Evolutionary conservation across 2,888 invertebrate genomes (phyloP).

Genomic region (Dusona sp.): DNA sequence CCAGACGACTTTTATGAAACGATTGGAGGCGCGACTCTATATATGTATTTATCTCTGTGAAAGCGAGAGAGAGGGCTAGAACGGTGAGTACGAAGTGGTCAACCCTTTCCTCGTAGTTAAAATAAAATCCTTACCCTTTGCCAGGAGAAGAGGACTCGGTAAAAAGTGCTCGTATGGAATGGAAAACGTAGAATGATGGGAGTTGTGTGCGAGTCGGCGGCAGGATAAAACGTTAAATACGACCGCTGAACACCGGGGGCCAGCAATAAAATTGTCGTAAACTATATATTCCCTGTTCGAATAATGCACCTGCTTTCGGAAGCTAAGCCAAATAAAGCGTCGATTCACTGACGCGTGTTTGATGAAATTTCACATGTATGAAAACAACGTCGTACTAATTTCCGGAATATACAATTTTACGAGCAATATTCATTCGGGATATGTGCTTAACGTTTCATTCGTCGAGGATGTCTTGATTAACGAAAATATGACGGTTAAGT

Average conservation of each 20-base stretch:
- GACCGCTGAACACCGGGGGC: conserved; percentile 83
- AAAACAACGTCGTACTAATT: conserved; percentile 35
- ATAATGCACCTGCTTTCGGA: conserved; percentile 81
- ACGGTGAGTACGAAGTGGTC: conserved; percentile 60
- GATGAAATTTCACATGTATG: conserved; percentile 47
- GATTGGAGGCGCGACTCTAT: conserved; percentile 70
- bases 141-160: conserved; percentile 31
- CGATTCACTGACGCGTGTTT: conserved; percentile 64
- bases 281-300: conserved; percentile 76
- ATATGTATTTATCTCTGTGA: conserved; percentile 39
- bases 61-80: conserved; percentile 7
- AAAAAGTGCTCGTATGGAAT: conserved; percentile 57
- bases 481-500: conserved; percentile 1
- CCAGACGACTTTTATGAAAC: conserved; percentile 85
- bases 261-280: conserved; percentile 84
- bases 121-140: conserved; percentile 82
- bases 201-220: conserved; percentile 67
- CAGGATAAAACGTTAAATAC: conserved; percentile 83
- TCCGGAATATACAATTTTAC: conserved; percentile 33
- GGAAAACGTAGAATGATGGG: conserved; percentile 60
- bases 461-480: conserved; percentile 19
- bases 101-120: conserved; percentile 70
- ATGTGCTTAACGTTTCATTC: conserved; percentile 23
- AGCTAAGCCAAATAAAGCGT: conserved; percentile 63
- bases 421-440: conserved; percentile 6